A percentile compares a stretch with the other conserved stretches of the same genome.
phyloP scores from a whole-genome alignment of 2,113 vertebrate species.

The Corydoras sp. region DNA sequence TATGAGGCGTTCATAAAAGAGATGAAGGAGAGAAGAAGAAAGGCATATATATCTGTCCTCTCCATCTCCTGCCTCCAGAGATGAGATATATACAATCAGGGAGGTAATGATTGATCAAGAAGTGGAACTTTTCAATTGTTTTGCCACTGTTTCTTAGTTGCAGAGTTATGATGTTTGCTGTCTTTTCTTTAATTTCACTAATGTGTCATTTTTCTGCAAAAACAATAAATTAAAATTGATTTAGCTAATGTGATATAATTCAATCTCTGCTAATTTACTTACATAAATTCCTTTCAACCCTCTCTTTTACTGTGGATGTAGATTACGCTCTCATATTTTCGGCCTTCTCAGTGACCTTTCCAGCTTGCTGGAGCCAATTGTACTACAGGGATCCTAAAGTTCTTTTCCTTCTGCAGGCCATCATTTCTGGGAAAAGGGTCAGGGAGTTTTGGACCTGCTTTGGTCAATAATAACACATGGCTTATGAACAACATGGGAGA shows the following conservation, averaged over 20 bases:
- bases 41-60: constrained; percentile 55
- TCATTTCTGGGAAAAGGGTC: constrained; percentile 7
- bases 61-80: constrained; percentile 47
- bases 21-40: constrained; percentile 39
- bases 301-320: constrained; percentile 13
- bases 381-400: constrained; percentile 30
- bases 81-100: constrained; percentile 29
- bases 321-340: constrained; percentile 22
- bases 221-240: too few relatives aligned
- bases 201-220: too few relatives aligned
- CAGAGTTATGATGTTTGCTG: neutral
- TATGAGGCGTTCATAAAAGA: constrained; percentile 40
- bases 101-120: constrained; percentile 26
- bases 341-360: constrained; percentile 43
- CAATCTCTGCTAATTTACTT: too few relatives aligned
- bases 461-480: constrained; percentile 21
- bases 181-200: too few relatives aligned
- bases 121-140: constrained; percentile 4
- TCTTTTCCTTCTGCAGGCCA: constrained; percentile 24
- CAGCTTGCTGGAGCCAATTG: constrained; percentile 22
- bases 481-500: neutral
- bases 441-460: neutral
- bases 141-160: constrained; percentile 2
- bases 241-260: too few relatives aligned
- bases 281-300: neutral